Evolutionary conservation across 2,888 invertebrate genomes (phyloP).

Genomic region (Meloe dianella): DNA sequence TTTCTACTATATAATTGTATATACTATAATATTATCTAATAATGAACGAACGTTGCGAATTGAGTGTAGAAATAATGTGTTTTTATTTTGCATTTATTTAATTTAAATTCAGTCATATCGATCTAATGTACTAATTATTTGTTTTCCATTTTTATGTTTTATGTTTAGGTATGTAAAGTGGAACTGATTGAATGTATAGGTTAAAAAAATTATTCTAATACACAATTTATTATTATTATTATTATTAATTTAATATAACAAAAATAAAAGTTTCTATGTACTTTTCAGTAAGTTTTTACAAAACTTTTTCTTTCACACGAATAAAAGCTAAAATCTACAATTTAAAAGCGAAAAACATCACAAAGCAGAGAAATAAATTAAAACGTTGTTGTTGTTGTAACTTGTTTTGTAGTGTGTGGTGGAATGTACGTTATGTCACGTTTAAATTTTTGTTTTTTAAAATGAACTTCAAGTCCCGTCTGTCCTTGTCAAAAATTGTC

Average conservation of each 20-base stretch:
- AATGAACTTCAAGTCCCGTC: constrained; percentile 1
- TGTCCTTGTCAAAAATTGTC: constrained; percentile 14
- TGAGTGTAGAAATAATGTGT: constrained; percentile 33
- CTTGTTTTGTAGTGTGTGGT: neutral
- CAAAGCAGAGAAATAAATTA: neutral
- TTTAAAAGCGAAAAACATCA: neutral
- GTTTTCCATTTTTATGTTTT: constrained; percentile 23
- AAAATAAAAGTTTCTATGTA: constrained; percentile 41
- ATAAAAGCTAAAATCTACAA: neutral
- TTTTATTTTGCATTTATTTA: constrained; percentile 34
- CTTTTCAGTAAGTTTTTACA: constrained; percentile 8
- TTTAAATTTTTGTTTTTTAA: neutral
- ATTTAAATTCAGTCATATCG: constrained; percentile 32
- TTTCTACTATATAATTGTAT: constrained; percentile 38
- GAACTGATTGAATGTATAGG: constrained; percentile 38
- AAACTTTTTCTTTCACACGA: neutral
- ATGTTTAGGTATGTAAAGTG: constrained; percentile 38
- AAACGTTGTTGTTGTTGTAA: neutral
- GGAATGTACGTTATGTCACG: constrained; percentile 6
- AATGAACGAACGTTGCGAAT: constrained; percentile 35
- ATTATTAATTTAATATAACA: constrained; percentile 37
- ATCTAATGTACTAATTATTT: constrained; percentile 40
- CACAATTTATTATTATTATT: constrained; percentile 13
- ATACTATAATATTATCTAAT: constrained; percentile 35
- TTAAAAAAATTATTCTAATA: constrained; percentile 30